phyloP scores from a whole-genome alignment of 2,113 vertebrate species.

The Cyanocitta stelleri region DNA sequence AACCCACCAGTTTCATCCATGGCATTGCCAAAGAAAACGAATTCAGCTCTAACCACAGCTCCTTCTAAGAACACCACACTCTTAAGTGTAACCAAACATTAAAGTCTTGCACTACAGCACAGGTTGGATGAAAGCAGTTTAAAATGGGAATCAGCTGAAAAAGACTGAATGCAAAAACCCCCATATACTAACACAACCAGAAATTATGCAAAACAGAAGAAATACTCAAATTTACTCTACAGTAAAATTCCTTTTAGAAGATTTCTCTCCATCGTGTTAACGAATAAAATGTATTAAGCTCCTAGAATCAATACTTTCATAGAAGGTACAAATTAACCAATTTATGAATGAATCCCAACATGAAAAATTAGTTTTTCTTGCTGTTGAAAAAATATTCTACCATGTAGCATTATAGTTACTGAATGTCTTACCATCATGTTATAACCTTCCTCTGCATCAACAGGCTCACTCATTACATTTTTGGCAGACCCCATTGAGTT shows the following conservation, averaged over 20 bases:
- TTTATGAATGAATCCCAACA: neutral
- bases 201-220: neutral
- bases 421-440: constrained; percentile 70
- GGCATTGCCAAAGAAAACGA: neutral
- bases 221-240: neutral
- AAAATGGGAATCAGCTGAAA: neutral
- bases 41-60: neutral
- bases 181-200: neutral
- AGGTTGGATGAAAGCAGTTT: neutral
- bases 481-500: constrained; percentile 63
- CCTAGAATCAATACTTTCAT: neutral
- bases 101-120: neutral
- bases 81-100: neutral
- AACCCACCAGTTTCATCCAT: neutral
- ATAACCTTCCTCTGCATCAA: constrained; percentile 48
- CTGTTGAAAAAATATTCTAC: neutral
- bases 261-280: neutral
- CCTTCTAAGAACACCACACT: neutral
- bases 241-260: neutral
- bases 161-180: neutral
- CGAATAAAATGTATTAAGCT: neutral
- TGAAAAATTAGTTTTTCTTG: neutral
- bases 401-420: neutral
- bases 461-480: constrained; percentile 54
- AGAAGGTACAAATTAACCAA: neutral